Percentiles rank a stretch among this genome's conserved stretches.
phyloP scores from a whole-genome alignment of 2,797 vertebrate genomes.

The Lagocephalus sceleratus region DNA sequence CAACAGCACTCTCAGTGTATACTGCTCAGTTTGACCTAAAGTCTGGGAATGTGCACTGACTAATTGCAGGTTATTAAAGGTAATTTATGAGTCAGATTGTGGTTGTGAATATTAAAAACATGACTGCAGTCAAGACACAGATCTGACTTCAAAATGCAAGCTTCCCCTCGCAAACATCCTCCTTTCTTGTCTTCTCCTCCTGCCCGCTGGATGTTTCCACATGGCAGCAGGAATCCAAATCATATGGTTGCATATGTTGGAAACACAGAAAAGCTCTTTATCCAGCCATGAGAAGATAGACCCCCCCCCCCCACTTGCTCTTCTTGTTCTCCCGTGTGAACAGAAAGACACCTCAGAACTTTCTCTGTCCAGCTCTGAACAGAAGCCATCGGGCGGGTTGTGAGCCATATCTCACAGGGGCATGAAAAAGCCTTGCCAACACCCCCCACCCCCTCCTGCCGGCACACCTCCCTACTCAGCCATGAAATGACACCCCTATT shows the following conservation, averaged over 20 bases:
- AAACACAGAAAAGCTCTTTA: slow-evolving; percentile 47
- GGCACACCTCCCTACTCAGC: slow-evolving; percentile 65
- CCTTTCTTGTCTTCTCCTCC: no score
- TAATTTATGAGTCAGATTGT: no score
- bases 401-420: slow-evolving; percentile 66
- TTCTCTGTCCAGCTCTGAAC: slow-evolving; percentile 56
- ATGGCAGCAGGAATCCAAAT: slow-evolving; percentile 55
- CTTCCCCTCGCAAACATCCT: no score
- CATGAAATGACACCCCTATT: slow-evolving; percentile 75
- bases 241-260: slow-evolving; percentile 28
- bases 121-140: no score
- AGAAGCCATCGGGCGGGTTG: slow-evolving; percentile 53
- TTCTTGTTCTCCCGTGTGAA: slow-evolving; percentile 44
- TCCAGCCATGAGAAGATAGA: slow-evolving; percentile 47
- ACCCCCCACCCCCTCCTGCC: neutral
- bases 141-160: no score
- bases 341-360: slow-evolving; percentile 41
- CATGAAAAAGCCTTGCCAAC: slow-evolving; percentile 48
- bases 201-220: slow-evolving; percentile 39
- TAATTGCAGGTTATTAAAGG: no score
- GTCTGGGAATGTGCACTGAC: no score
- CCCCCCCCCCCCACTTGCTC: slow-evolving; percentile 27
- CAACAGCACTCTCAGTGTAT: neutral
- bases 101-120: no score
- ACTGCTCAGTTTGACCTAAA: no score